A percentile compares a stretch with the other conserved stretches of the same genome.
Conservation (phyloP, 2,113 vertebrate genomes). For the Rhinopomastus cyanomelas region DNA sequence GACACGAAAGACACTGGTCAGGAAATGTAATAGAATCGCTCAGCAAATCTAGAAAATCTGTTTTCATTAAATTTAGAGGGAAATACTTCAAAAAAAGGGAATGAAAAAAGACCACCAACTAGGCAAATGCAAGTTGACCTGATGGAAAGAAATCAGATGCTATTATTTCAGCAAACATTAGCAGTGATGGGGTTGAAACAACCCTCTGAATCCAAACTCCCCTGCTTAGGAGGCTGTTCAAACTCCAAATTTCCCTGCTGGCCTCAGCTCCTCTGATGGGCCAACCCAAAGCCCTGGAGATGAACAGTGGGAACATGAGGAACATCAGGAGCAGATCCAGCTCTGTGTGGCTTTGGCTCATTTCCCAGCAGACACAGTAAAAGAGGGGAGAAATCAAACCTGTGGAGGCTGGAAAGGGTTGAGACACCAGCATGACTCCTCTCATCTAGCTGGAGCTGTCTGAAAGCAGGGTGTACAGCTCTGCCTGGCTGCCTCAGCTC, state of each 20-base stretch:
- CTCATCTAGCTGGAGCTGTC: neutral
- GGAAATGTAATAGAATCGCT: neutral
- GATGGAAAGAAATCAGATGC: slow-evolving; percentile 21
- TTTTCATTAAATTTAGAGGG: slow-evolving; percentile 16
- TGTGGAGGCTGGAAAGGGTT: slow-evolving; percentile 16
- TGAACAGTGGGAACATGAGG: slow-evolving; percentile 28
- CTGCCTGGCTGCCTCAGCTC: neutral
- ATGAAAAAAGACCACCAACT: slow-evolving; percentile 48
- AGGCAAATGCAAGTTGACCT: slow-evolving; percentile 4
- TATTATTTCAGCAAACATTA: slow-evolving; percentile 45
- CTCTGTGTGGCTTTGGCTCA: slow-evolving; percentile 38
- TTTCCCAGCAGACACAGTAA: slow-evolving; percentile 45
- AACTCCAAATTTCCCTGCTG: slow-evolving; percentile 50
- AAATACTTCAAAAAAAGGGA: neutral
- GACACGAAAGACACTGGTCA: neutral
- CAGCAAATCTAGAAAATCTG: neutral
- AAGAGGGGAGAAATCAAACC: slow-evolving; percentile 33
- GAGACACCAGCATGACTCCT: slow-evolving; percentile 25
- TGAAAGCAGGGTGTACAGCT: neutral
- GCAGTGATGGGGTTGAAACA: slow-evolving; percentile 9
- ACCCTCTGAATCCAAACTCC: neutral
- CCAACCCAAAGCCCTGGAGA: slow-evolving; percentile 36
- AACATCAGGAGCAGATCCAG: slow-evolving; percentile 45
- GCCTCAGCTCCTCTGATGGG: slow-evolving; percentile 25
- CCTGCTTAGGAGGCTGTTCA: slow-evolving; percentile 13